Percentiles rank a stretch among this genome's conserved stretches.
Conservation (phyloP, 1,140 invertebrate genomes). For the Lamellibrachia luymesi region DNA sequence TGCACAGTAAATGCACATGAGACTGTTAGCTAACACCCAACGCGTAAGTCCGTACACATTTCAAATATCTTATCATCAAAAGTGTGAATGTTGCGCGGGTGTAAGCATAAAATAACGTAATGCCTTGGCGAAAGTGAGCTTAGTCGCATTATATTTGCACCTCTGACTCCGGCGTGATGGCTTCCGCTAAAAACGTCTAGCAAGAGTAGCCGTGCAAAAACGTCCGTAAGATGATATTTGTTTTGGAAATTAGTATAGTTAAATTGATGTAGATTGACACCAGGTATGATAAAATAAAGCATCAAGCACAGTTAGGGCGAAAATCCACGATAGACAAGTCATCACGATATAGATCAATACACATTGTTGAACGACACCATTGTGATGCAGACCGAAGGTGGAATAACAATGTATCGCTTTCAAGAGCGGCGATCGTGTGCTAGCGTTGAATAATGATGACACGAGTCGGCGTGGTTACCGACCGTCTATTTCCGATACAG, state of each 20-base stretch:
- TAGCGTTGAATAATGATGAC: neutral
- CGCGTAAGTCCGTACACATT: no score
- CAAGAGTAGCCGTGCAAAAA: no score
- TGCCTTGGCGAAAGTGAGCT: no score
- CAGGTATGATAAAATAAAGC: neutral
- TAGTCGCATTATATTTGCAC: no score
- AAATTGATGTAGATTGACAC: neutral
- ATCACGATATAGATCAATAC: neutral
- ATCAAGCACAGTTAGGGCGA: neutral
- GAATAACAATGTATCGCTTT: neutral
- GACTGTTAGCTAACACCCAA: no score
- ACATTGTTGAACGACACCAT: neutral
- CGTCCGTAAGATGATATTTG: no score
- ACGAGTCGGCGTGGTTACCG: neutral
- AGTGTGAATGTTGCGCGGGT: no score
- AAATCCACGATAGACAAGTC: neutral
- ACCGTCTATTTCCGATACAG: conserved; percentile 55
- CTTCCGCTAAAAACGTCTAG: no score
- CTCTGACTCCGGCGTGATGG: no score
- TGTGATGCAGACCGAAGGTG: neutral
- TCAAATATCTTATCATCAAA: no score
- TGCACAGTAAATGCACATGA: no score
- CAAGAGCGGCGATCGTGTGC: neutral
- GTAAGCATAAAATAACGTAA: no score
- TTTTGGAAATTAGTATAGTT: neutral